Evolutionary conservation across 2,888 invertebrate species (phyloP).

Genomic region (Chouioia cunea): DNA sequence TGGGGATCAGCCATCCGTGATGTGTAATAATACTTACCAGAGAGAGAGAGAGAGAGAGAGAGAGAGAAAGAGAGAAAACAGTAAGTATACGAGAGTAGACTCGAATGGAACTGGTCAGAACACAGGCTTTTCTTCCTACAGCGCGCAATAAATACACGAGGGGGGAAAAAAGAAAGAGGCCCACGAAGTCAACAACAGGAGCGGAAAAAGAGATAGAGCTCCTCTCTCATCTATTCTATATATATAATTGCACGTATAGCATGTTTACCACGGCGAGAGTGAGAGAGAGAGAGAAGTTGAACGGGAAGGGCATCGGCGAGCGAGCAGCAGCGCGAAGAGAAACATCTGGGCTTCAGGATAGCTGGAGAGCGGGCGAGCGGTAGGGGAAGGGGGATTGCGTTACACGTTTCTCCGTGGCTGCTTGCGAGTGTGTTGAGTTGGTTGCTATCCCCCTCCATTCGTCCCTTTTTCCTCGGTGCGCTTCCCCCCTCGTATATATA

Average conservation of each 20-base stretch:
- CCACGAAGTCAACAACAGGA: neutral
- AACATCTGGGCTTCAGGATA: no score
- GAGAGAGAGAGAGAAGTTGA: no score
- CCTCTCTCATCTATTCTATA: constrained; percentile 10
- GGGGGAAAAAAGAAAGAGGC: no score
- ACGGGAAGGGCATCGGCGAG: no score
- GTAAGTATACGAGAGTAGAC: neutral
- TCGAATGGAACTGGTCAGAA: no score
- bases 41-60: constrained; percentile 9
- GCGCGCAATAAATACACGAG: no score
- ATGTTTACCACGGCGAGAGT: no score
- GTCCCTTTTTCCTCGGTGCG: constrained; percentile 5
- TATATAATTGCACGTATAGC: no score
- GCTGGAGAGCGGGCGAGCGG: neutral
- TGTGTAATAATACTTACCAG: no score
- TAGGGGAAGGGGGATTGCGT: neutral
- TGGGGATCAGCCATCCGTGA: no score
- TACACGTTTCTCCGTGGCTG: neutral
- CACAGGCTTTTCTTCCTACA: no score
- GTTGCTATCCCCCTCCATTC: constrained; percentile 3
- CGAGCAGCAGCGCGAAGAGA: no score
- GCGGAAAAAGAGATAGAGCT: constrained; percentile 2
- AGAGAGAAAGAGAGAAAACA: neutral
- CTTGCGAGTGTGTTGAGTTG: neutral
- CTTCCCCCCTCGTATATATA: neutral